Evolutionary conservation across 2,888 invertebrate species (phyloP), one percentile per base, ranked within the genome.

Genomic region (Eupithecia subumbrata): DNA sequence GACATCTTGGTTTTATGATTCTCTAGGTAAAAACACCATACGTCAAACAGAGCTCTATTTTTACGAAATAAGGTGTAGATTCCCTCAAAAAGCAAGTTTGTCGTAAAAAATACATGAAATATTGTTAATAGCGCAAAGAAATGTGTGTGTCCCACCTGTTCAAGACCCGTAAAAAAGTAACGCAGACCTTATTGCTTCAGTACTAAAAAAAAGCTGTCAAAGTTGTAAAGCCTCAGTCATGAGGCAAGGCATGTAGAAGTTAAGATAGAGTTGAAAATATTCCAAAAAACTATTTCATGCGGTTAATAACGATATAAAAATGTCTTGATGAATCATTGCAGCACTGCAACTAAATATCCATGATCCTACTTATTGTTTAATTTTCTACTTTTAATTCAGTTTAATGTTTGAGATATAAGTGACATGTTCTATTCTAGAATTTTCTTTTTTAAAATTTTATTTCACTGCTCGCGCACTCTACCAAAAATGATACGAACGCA

Each of bases 131-230:
- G 60, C 8, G 64, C 4, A 71, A 70, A 60, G 22, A 60, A 22
- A 48, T 71, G 48, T 71, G 9, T 52, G 56, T 64, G 16, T 56
- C 18, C 64, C 43, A 64, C 74, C 66, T 69, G 48, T 72, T 43
- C 34, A 64, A 64, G 30, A 16, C 45, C 71, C 72, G 70, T 69
- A 81, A 81, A 80, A 56, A 79, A 77, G 78, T 79, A 72, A 74
- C 78, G 74, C 76, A 75, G 69, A 78, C 73, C 80, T 81, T 81
- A 81, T 80, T 79, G 76, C 71, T 48, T 75, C 75, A 76, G 76
- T 79, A 80, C 77, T 79, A 73, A 79, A 71, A 79, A 80, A 81
- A 80, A 80, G 77, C 78, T 72, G 78, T 76, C 79, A 79, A 80
- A 80, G 74, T 81, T 78, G 78, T 78, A 75, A 80, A 80, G 73